Percentiles rank a stretch among this genome's conserved stretches.
Evolutionary conservation across 2,888 invertebrate species (phyloP).

Genomic region (Rhingia campestris): DNA sequence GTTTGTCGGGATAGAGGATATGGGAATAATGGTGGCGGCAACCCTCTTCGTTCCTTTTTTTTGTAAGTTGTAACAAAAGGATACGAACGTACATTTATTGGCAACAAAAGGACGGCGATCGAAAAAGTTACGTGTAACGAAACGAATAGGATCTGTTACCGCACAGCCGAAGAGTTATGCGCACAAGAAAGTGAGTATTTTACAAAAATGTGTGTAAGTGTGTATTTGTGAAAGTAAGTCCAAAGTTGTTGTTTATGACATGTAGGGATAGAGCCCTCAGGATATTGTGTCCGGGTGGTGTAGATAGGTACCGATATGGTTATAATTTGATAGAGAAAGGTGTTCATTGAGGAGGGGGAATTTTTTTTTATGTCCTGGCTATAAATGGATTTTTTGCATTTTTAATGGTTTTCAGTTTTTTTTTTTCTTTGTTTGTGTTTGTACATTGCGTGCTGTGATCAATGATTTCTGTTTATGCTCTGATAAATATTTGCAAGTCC

Average conservation of each 20-base stretch:
- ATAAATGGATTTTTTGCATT: conserved; percentile 49
- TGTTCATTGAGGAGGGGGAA: conserved; percentile 51
- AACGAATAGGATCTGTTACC: conserved; percentile 61
- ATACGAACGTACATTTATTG: conserved; percentile 46
- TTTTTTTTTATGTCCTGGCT: conserved; percentile 3
- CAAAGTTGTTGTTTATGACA: conserved; percentile 46
- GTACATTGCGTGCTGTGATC: background rate
- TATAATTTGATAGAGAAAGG: conserved; percentile 60
- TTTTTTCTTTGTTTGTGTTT: conserved; percentile 7
- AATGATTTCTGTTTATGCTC: conserved; percentile 19
- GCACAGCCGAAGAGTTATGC: conserved; percentile 18
- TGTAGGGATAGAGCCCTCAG: conserved; percentile 13
- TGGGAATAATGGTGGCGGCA: conserved; percentile 11
- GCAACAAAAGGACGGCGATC: conserved; percentile 50
- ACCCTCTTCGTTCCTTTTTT: conserved; percentile 35
- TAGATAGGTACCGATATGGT: conserved; percentile 11
- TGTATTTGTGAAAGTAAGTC: conserved; percentile 6
- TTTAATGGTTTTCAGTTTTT: conserved; percentile 26
- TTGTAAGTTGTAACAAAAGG: conserved; percentile 14
- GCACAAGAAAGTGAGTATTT: background rate
- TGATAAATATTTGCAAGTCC: conserved; percentile 16
- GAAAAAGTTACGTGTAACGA: conserved; percentile 62
- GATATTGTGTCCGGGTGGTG: conserved; percentile 13
- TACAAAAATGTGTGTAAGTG: background rate
- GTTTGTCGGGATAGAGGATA: background rate